Evolutionary conservation across 1,140 invertebrate genomes (phyloP), one percentile per base, ranked within the genome.

Genomic region (Sarcophaga bullata): DNA sequence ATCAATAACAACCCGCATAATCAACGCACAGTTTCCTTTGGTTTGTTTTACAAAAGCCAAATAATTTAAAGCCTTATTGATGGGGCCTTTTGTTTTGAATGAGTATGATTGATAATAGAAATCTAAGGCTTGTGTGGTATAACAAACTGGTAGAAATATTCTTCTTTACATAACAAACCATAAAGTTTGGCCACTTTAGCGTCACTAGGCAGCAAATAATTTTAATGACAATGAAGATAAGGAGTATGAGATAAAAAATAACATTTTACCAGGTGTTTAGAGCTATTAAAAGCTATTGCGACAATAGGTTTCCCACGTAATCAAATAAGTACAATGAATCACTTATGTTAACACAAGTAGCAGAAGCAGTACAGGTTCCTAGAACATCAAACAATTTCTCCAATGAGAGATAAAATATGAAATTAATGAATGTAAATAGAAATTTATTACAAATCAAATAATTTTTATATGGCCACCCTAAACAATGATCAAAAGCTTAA

Each of bases 281-380:
- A 58, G 4, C n/a, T 13, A 10, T 0, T 58, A 15, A 11, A 6
- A 10, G 11, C 52, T 58, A 6, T 58, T 58, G n/a, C 11, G 52
- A 8, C 52, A n/a, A n/a, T n/a, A n/a, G n/a, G n/a, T n/a, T n/a
- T n/a, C n/a, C n/a, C n/a, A n/a, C n/a, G n/a, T n/a, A n/a, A n/a
- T n/a, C n/a, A n/a, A n/a, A n/a, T n/a, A n/a, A n/a, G n/a, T n/a
- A 11, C 52, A 58, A 58, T 58, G 52, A 58, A 58, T 58, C 52
- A 58, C n/a, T 58, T n/a, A 58, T 15, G 3, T 58, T 58, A 15
- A 15, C 1, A 58, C 52, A 58, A 58, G 6, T 58, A 15, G 9
- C 0, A n/a, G n/a, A n/a, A n/a, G n/a, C n/a, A 7, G 15, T 68
- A 68, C 62, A 68, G 19, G 11, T 68, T 68, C 62, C 7, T 9